These are phyloP conservation scores for Spodoptera exigua DNA, from an alignment of 2,888 invertebrate genomes.

Conservation along the genomic window DNA sequence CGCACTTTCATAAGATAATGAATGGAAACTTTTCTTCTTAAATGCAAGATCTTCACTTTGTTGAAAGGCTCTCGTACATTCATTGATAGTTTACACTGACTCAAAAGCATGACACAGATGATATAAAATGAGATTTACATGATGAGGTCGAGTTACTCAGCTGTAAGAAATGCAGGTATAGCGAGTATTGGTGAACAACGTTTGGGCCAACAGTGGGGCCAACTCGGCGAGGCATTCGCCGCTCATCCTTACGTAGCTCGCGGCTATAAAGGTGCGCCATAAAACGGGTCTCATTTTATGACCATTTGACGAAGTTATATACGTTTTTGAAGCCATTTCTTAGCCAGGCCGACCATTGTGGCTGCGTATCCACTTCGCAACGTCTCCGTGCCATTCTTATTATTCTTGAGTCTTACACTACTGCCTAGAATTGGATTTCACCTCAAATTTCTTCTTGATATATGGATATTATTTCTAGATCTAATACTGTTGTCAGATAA, in stretches of 20 bases:
- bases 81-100: constrained; percentile 39
- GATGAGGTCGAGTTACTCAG: constrained; percentile 51
- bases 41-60: constrained; percentile 9
- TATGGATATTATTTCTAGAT: constrained; percentile 63
- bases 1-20: neutral
- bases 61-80: constrained; percentile 24
- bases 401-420: constrained; percentile 72
- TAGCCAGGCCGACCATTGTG: constrained; percentile 80
- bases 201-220: constrained; percentile 66
- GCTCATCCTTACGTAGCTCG: constrained; percentile 81
- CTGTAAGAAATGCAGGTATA: constrained; percentile 52
- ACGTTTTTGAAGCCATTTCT: constrained; percentile 86
- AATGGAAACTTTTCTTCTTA: neutral
- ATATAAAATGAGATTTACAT: constrained; percentile 44
- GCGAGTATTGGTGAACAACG: constrained; percentile 53
- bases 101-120: constrained; percentile 35
- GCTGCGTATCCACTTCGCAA: constrained; percentile 77
- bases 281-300: constrained; percentile 87
- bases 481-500: constrained; percentile 74
- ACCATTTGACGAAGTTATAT: constrained; percentile 88
- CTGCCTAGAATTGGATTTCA: constrained; percentile 64
- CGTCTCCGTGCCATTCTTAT: constrained; percentile 73
- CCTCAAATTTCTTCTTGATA: constrained; percentile 62
- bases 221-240: constrained; percentile 71
- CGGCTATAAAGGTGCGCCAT: constrained; percentile 86